These are phyloP conservation scores for Drosophila guanche DNA, from an alignment of 1,140 invertebrate genomes.

Conservation along the genomic window DNA sequence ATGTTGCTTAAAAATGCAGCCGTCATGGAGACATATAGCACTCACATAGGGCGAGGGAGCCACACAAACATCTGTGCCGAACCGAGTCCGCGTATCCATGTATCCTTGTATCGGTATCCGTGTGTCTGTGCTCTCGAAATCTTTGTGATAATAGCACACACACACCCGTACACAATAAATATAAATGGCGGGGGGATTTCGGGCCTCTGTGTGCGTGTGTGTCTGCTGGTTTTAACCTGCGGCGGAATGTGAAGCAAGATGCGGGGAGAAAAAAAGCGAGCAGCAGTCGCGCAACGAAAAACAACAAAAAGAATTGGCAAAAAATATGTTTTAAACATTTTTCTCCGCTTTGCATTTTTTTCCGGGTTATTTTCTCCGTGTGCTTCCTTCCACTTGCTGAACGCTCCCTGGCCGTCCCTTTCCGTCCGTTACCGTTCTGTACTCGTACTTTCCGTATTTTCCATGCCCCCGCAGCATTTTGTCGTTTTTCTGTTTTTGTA, in stretches of 20 bases:
- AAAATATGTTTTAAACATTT: constrained; percentile 82
- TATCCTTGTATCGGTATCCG: background rate
- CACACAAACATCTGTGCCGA: constrained; percentile 32
- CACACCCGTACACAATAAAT: constrained; percentile 51
- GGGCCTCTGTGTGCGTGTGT: constrained; percentile 18
- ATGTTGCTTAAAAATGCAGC: constrained; percentile 72
- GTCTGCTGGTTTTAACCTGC: constrained; percentile 67
- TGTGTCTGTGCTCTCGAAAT: constrained; percentile 39
- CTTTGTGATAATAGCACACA: constrained; percentile 71
- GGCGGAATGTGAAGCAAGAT: constrained; percentile 60
- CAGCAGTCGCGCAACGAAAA: constrained; percentile 46
- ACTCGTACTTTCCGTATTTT: constrained; percentile 12
- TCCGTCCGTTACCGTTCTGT: constrained; percentile 31
- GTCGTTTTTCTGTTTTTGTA: constrained; percentile 67
- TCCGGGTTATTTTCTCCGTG: constrained; percentile 11
- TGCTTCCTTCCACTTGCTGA: constrained; percentile 2
- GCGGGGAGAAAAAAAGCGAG: constrained; percentile 17
- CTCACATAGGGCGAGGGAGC: constrained; percentile 6
- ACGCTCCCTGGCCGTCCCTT: constrained; percentile 1
- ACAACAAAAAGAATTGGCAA: constrained; percentile 46
- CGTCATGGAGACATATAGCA: constrained; percentile 1
- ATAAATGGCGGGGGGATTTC: constrained; percentile 36
- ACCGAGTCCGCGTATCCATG: too few species aligned
- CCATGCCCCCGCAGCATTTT: constrained; percentile 36
- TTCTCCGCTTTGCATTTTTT: constrained; percentile 68